Conservation (phyloP, 37 sponge, comb jelly and placozoan species). For the Lycopodina hypogea region DNA sequence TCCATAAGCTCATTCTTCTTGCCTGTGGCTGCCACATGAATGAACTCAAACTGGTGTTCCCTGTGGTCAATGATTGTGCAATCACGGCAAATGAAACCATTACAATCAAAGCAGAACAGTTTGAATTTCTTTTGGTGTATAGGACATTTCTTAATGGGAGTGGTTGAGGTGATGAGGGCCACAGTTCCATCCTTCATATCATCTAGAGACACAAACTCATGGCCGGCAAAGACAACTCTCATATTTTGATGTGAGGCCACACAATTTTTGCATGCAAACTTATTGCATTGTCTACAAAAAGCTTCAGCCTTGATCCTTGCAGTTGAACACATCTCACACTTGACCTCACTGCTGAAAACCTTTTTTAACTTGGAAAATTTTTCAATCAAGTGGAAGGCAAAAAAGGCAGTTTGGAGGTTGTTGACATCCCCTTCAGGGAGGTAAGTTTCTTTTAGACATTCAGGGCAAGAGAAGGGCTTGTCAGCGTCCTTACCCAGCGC, state of each 20-base stretch:
- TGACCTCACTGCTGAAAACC: background rate
- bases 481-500: too few species aligned
- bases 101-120: conserved; percentile 40
- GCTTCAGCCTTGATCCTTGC: conserved; percentile 6
- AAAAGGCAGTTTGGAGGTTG: background rate
- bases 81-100: conserved; percentile 30
- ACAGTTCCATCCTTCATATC: background rate
- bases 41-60: conserved; percentile 30
- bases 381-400: background rate
- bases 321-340: too few species aligned
- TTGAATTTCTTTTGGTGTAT: conserved; percentile 16
- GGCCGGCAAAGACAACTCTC: background rate
- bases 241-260: background rate
- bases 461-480: too few species aligned
- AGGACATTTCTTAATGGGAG: background rate
- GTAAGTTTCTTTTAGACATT: background rate
- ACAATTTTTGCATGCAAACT: background rate
- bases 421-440: conserved; percentile 1
- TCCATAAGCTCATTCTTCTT: conserved; percentile 1
- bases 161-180: background rate
- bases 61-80: conserved; percentile 1
- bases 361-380: background rate
- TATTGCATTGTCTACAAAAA: too few species aligned
- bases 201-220: background rate
- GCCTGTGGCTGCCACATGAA: conserved; percentile 22